Conservation (phyloP, 2,113 vertebrate genomes). For the Parotia lawesii region DNA sequence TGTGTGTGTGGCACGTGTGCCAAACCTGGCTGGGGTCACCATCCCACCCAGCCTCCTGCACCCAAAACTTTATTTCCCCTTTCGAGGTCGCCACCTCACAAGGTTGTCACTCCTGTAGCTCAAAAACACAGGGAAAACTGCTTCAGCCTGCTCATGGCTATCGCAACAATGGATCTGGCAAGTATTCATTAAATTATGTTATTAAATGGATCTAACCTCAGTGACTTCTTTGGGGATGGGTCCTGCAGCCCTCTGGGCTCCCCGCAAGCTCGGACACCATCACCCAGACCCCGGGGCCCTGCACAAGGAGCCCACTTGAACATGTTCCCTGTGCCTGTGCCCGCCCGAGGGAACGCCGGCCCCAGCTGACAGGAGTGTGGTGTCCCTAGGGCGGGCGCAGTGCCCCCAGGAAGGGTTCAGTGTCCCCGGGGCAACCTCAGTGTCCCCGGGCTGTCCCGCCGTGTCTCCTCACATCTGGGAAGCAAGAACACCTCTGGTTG, state of each 20-base stretch:
- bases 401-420: rapidly evolving
- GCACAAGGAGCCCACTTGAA: rapidly evolving
- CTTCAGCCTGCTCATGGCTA: not conserved
- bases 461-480: not conserved
- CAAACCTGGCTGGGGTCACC: rapidly evolving
- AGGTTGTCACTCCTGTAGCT: not conserved
- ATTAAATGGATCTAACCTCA: not conserved
- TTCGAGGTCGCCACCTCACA: rapidly evolving
- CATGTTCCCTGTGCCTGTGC: rapidly evolving
- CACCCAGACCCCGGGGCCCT: rapidly evolving
- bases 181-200: rapidly evolving
- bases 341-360: rapidly evolving
- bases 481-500: not conserved
- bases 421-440: rapidly evolving
- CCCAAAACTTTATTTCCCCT: not conserved
- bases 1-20: rapidly evolving
- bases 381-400: not conserved
- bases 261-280: rapidly evolving
- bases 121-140: not conserved
- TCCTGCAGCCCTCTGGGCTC: no score
- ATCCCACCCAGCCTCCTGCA: rapidly evolving
- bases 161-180: rapidly evolving
- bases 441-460: not conserved
- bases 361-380: rapidly evolving
- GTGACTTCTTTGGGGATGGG: rapidly evolving